Percentiles rank a stretch among this genome's conserved stretches.
These are phyloP conservation scores for Chrysolina oricalcia DNA, from an alignment of 2,888 invertebrate genomes.

Conservation along the genomic window DNA sequence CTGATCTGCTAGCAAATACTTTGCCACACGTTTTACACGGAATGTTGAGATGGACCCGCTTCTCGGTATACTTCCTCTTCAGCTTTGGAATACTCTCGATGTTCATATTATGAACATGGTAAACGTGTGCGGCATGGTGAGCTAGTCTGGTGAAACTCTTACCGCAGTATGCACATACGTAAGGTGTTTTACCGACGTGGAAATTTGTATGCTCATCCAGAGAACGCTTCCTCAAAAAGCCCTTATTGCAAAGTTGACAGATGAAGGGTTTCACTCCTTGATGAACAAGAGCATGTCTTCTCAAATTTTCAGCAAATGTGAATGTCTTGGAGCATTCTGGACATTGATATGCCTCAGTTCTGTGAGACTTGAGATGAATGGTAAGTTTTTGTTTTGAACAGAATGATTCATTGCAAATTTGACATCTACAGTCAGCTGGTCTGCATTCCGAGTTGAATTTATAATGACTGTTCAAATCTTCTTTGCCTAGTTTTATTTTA, in stretches of 20 bases:
- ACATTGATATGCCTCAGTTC: slow-evolving; percentile 28
- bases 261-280: slow-evolving; percentile 46
- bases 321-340: slow-evolving; percentile 30
- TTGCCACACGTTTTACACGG: slow-evolving; percentile 55
- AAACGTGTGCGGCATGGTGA: slow-evolving; percentile 53
- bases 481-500: slow-evolving; percentile 25
- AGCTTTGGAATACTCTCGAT: slow-evolving; percentile 41
- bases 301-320: slow-evolving; percentile 32
- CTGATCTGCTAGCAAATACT: slow-evolving; percentile 56
- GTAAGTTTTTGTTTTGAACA: slow-evolving; percentile 34
- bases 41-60: slow-evolving; percentile 53
- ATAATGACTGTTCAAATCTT: slow-evolving; percentile 42
- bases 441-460: slow-evolving; percentile 41
- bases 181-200: slow-evolving; percentile 54
- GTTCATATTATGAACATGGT: slow-evolving; percentile 37
- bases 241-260: slow-evolving; percentile 54
- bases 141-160: slow-evolving; percentile 52
- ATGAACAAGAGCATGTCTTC: slow-evolving; percentile 27
- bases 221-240: slow-evolving; percentile 46
- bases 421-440: slow-evolving; percentile 48
- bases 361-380: slow-evolving; percentile 36
- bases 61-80: slow-evolving; percentile 56
- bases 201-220: slow-evolving; percentile 55
- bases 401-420: slow-evolving; percentile 35
- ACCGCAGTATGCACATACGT: slow-evolving; percentile 54